Evolutionary conservation across 2,113 vertebrate genomes (phyloP), one percentile per base, ranked within the genome.

Genomic region (Oriolus oriolus): DNA sequence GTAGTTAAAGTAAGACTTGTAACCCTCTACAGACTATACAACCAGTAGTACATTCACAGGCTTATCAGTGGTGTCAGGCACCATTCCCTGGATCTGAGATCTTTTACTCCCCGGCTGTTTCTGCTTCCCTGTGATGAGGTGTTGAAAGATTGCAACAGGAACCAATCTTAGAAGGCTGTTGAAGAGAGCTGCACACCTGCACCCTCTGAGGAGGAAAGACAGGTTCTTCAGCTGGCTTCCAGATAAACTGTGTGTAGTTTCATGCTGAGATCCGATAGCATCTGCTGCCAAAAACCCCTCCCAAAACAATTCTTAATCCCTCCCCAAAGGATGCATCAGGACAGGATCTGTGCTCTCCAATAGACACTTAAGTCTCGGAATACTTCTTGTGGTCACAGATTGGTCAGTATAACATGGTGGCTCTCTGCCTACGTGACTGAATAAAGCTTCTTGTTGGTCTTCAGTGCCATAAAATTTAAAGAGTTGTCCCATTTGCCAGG

Each of bases 311-410:
- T n/a, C 23, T 39, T 50, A 16, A 17, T 5, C 11, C 10, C 8
- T 66, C 21, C 19, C 3, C 3, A n/a, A 13, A 37, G 39, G 44
- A 30, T 45, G 44, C 20, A n/a, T 80, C 44, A 19, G 2, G 7
- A 22, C 35, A 52, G 27, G 23, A 64, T 60, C 35, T 52, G 13
- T 77, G 44, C 27, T 76, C 45, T 59, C 19, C 26, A 47, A 60
- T 18, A 31, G 44, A 35, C 1, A 1, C 18, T 30, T 14, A 16
- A 13, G 16, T 63, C 42, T 80, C 1, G 0, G 47, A 75, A 31
- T 31, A 22, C 50, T 71, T 65, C 10, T 9, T 64, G 12, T 50
- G 56, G 53, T 78, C 13, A 4, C 11, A 52, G 3, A 10, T 64
- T 52, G 49, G 20, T 39, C 63, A 37, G 18, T 54, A 39, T 35